phyloP scores from a whole-genome alignment of 2,113 vertebrate species.

The Pluvianellus socialis region DNA sequence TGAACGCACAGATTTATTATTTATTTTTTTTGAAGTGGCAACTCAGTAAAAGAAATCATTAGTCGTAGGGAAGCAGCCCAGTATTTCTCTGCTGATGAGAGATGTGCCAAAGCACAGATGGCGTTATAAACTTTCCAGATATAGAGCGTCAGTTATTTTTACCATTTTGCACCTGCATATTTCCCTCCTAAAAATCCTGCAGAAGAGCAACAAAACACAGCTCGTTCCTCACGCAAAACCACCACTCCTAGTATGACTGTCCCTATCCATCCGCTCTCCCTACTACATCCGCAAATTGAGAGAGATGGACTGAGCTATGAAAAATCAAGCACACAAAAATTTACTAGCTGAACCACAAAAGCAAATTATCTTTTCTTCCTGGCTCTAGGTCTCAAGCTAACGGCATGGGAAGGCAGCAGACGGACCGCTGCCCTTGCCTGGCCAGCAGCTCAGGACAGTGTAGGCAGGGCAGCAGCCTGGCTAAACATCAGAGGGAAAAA shows the following conservation, averaged over 20 bases:
- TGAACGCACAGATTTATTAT: background rate
- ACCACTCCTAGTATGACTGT: background rate
- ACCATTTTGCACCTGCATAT: background rate
- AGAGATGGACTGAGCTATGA: background rate
- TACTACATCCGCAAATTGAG: background rate
- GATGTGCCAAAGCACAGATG: background rate
- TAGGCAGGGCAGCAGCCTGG: background rate
- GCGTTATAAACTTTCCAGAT: background rate
- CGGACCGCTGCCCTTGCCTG: background rate
- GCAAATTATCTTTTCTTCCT: background rate
- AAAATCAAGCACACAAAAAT: background rate
- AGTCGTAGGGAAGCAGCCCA: background rate
- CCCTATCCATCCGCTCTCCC: background rate
- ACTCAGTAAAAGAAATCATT: background rate
- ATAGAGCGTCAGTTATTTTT: background rate
- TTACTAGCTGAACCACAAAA: background rate
- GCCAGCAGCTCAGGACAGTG: background rate
- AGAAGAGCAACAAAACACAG: background rate
- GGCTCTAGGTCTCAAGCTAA: background rate
- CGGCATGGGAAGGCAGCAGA: rapidly evolving
- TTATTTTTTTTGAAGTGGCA: background rate
- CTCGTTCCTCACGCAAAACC: background rate
- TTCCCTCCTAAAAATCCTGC: background rate
- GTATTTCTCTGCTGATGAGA: background rate
- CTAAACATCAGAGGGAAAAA: background rate